Evolutionary conservation across 2,113 vertebrate species (phyloP).

Genomic region (Alouatta palliata): DNA sequence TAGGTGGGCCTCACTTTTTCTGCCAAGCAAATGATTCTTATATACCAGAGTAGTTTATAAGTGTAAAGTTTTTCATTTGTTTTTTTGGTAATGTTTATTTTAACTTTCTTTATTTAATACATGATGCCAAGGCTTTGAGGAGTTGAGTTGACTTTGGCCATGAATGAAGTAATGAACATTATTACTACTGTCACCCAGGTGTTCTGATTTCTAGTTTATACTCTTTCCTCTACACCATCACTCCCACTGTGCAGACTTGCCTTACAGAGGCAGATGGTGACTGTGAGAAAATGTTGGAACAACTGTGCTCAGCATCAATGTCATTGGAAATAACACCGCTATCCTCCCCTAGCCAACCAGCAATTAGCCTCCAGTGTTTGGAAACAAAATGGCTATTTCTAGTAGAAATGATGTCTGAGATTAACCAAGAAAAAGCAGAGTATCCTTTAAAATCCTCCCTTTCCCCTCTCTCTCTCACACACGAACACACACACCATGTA

Average conservation of each 20-base stretch:
- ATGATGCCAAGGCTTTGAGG: neutral
- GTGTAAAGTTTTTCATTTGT: neutral
- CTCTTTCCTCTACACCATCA: neutral
- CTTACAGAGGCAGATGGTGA: neutral
- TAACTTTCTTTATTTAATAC: neutral
- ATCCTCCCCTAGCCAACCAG: neutral
- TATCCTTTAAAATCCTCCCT: neutral
- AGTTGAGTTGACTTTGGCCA: neutral
- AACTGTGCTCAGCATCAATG: neutral
- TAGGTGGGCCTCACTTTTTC: neutral
- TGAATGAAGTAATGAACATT: neutral
- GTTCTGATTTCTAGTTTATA: neutral
- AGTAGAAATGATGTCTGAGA: neutral
- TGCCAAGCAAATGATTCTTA: neutral
- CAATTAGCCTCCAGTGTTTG: slow-evolving; percentile 36
- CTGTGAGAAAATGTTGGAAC: neutral
- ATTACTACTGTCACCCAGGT: neutral
- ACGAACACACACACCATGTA: neutral
- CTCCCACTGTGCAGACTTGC: neutral
- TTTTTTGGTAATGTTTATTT: neutral
- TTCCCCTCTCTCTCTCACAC: neutral
- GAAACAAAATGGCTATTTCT: slow-evolving; percentile 41
- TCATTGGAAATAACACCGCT: neutral
- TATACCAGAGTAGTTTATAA: neutral
- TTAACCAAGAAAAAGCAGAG: neutral